These are phyloP conservation scores for Germaria angustata DNA, from an alignment of 2,888 invertebrate species.

Conservation along the genomic window DNA sequence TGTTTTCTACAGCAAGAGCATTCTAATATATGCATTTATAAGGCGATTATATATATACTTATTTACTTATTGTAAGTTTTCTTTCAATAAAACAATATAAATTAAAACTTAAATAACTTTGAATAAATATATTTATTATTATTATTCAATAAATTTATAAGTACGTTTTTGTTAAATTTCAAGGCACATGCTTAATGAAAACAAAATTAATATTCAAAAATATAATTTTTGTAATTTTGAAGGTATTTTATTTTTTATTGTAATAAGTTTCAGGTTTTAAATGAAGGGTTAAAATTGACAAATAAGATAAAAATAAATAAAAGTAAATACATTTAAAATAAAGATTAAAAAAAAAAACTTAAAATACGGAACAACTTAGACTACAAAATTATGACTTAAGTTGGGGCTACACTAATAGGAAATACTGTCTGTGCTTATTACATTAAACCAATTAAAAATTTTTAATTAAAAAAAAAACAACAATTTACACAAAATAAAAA, in stretches of 20 bases:
- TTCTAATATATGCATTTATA: too few relatives aligned
- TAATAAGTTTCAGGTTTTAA: constrained; percentile 13
- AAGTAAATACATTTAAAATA: neutral
- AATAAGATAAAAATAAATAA: neutral
- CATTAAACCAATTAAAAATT: constrained; percentile 10
- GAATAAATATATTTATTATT: too few relatives aligned
- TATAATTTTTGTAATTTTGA: constrained; percentile 6
- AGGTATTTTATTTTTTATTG: constrained; percentile 29
- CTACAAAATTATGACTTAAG: constrained; percentile 16
- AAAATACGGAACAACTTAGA: neutral
- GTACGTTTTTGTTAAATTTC: neutral
- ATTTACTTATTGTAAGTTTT: too few relatives aligned
- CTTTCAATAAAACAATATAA: too few relatives aligned
- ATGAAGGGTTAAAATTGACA: neutral
- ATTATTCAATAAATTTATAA: too few relatives aligned
- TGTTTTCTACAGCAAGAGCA: too few relatives aligned
- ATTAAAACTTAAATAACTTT: too few relatives aligned
- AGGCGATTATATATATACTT: too few relatives aligned
- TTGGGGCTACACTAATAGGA: neutral
- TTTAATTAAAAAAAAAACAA: neutral
- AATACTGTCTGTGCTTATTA: constrained; percentile 25
- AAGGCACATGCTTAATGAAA: constrained; percentile 44
- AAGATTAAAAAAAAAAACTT: too few relatives aligned
- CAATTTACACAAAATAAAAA: constrained; percentile 13
- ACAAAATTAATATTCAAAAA: neutral